phyloP scores from a whole-genome alignment of 2,797 vertebrate species.

The Kryptolebias ocellatus region DNA sequence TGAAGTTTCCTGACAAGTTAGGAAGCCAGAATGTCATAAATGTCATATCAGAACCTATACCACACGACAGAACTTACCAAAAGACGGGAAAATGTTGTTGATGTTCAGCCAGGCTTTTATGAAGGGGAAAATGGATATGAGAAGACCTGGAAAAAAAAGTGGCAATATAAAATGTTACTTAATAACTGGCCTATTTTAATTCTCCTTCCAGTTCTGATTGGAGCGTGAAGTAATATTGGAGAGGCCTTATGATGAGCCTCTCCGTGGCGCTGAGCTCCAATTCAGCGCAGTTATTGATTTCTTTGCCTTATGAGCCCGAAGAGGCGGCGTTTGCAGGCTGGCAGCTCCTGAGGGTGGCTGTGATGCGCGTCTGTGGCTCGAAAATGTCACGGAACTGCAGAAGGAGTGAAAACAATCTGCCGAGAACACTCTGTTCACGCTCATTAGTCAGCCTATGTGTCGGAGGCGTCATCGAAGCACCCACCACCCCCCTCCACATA shows the following conservation, averaged over 20 bases:
- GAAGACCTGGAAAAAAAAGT: slow-evolving; percentile 71
- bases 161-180: slow-evolving; percentile 12
- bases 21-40: slow-evolving; percentile 1
- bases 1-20: slow-evolving; percentile 72
- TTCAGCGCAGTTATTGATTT: slow-evolving; percentile 62
- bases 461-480: slow-evolving; percentile 47
- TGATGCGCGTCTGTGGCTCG: slow-evolving; percentile 71
- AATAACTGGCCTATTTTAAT: neutral
- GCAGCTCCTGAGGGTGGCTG: slow-evolving; percentile 57
- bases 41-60: neutral
- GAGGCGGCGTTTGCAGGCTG: slow-evolving; percentile 53
- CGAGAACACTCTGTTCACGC: slow-evolving; percentile 67
- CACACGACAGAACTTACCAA: slow-evolving; percentile 65
- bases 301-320: slow-evolving; percentile 50
- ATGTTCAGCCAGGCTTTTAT: slow-evolving; percentile 84
- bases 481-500: slow-evolving; percentile 48
- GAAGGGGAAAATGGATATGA: slow-evolving; percentile 84
- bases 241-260: slow-evolving; percentile 37
- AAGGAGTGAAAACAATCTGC: slow-evolving; percentile 70
- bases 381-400: slow-evolving; percentile 73
- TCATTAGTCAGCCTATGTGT: slow-evolving; percentile 72
- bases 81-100: slow-evolving; percentile 79
- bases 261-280: slow-evolving; percentile 48
- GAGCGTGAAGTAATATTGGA: slow-evolving; percentile 42
- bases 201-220: slow-evolving; percentile 14